A percentile compares a stretch with the other conserved stretches of the same genome.
Conservation (phyloP, 1,140 invertebrate species). For the Cataglyphis hispanica region DNA sequence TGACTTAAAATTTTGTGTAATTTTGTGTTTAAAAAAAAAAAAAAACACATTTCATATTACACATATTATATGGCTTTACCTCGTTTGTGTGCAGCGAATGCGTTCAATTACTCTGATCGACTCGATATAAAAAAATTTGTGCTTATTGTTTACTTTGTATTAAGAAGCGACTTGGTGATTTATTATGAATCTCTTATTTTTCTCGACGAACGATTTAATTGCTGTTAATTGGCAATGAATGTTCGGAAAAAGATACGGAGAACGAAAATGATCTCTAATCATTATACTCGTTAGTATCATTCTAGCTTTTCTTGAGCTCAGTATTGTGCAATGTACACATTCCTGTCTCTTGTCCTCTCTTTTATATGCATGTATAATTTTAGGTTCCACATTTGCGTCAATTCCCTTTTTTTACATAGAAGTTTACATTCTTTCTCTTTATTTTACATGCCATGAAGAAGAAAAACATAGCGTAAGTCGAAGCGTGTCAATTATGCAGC, state of each 20-base stretch:
- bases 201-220: background rate
- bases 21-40: background rate
- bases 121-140: conserved; percentile 15
- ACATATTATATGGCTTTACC: too few relatives aligned
- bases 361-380: conserved; percentile 52
- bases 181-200: conserved; percentile 43
- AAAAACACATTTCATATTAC: background rate
- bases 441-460: conserved; percentile 74
- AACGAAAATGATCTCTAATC: conserved; percentile 80
- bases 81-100: background rate
- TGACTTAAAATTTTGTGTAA: background rate
- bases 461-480: conserved; percentile 56
- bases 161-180: conserved; percentile 29
- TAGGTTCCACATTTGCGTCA: conserved; percentile 49
- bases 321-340: conserved; percentile 86
- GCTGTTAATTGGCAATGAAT: background rate
- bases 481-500: conserved; percentile 67
- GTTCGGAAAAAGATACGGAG: conserved; percentile 26
- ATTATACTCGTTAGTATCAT: conserved; percentile 64
- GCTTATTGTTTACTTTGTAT: conserved; percentile 69
- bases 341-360: conserved; percentile 75
- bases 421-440: conserved; percentile 69
- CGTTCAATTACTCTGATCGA: background rate
- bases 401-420: conserved; percentile 49
- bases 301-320: conserved; percentile 68